Evolutionary conservation across 2,113 vertebrate genomes (phyloP).

Genomic region (Numenius arquata): DNA sequence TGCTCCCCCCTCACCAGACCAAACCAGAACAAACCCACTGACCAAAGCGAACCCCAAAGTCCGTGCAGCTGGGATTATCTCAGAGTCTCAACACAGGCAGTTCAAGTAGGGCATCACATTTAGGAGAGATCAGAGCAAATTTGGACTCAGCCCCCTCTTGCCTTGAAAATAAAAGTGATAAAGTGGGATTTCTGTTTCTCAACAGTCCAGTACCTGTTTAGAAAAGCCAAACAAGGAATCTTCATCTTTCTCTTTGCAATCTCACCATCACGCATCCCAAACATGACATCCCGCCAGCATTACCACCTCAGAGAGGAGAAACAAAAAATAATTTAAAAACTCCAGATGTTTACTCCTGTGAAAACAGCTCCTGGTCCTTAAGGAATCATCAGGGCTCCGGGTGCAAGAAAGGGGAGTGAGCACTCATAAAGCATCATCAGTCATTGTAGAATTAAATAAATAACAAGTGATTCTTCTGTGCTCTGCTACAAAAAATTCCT

Average conservation of each 20-base stretch:
- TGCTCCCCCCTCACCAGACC: not conserved
- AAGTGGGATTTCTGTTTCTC: not conserved
- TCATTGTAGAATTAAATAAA: not conserved
- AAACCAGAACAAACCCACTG: not conserved
- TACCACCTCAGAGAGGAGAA: not conserved
- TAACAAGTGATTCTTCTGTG: not conserved
- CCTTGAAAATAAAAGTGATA: not conserved
- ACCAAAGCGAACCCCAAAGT: not conserved
- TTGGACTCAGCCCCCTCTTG: not conserved
- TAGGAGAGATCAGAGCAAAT: not conserved
- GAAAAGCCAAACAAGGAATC: not conserved
- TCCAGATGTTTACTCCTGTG: not conserved
- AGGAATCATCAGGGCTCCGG: not conserved
- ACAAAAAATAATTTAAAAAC: not conserved
- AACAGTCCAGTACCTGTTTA: not conserved
- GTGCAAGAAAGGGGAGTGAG: not conserved
- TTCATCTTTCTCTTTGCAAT: not conserved
- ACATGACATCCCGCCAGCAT: rapidly evolving
- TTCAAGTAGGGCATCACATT: not conserved
- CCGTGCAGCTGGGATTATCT: not conserved
- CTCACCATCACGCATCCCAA: not conserved
- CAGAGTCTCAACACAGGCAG: not conserved
- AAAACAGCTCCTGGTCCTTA: not conserved
- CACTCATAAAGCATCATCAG: rapidly evolving
- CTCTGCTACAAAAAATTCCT: not conserved